A percentile compares a stretch with the other conserved stretches of the same genome.
Conservation (phyloP, 2,113 vertebrate species). For the Alligator mississippiensis region DNA sequence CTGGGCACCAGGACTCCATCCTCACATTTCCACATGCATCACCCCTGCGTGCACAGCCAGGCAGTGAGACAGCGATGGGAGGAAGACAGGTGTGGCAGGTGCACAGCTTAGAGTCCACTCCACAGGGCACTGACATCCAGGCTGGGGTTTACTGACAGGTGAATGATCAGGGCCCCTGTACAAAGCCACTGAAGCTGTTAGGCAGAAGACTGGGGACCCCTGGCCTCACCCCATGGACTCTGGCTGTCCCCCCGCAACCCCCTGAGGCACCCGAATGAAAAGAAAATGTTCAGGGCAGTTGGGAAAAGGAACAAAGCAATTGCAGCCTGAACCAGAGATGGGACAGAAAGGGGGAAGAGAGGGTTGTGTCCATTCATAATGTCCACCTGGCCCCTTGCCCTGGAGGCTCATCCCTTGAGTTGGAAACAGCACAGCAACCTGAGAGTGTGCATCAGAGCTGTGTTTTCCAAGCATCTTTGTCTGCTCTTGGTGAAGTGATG, state of each 20-base stretch:
- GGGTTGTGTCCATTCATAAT: not conserved
- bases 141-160: not conserved
- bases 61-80: not conserved
- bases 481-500: not conserved
- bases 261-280: not conserved
- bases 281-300: not conserved
- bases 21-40: not conserved
- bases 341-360: not conserved
- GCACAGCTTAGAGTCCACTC: not conserved
- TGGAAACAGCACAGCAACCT: not conserved
- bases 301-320: not conserved
- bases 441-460: not conserved
- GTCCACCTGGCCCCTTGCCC: not conserved
- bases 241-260: not conserved
- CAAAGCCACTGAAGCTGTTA: slow-evolving; percentile 12
- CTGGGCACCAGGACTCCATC: not conserved
- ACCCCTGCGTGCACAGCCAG: not conserved
- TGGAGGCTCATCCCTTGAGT: not conserved
- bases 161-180: not conserved
- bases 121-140: not conserved
- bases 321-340: slow-evolving; percentile 33
- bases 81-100: not conserved
- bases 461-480: not conserved
- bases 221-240: rapidly evolving
- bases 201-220: not conserved